A percentile compares a stretch with the other conserved stretches of the same genome.
These are phyloP conservation scores for Otus sunia DNA, from an alignment of 2,113 vertebrate genomes.

Conservation along the genomic window DNA sequence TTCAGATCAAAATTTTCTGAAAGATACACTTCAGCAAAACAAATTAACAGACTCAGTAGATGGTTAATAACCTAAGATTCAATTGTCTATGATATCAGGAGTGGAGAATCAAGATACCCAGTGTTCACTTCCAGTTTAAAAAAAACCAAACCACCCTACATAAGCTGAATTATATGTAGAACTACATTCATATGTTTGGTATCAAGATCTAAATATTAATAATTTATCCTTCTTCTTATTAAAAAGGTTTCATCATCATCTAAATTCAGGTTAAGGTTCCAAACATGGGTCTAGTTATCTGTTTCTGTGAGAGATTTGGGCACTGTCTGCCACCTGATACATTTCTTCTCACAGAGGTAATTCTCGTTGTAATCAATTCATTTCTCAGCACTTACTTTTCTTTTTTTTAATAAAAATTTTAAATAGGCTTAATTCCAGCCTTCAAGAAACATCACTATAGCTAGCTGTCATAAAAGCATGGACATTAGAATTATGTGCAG, in stretches of 20 bases:
- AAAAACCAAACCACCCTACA: too few species aligned
- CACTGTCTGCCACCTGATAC: background rate
- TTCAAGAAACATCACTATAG: background rate
- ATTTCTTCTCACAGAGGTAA: background rate
- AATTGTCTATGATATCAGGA: background rate
- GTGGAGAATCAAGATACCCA: background rate
- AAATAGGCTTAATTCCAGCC: background rate
- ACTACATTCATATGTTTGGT: background rate
- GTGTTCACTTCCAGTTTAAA: background rate
- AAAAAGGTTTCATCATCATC: background rate
- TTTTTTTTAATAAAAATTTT: background rate
- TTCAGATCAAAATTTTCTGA: background rate
- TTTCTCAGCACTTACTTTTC: background rate
- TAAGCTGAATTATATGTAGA: background rate
- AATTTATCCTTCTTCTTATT: background rate
- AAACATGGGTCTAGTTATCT: background rate
- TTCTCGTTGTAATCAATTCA: background rate
- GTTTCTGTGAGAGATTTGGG: background rate
- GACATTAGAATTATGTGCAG: background rate
- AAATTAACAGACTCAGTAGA: background rate
- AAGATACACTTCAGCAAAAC: background rate
- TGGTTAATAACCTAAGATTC: background rate
- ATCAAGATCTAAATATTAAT: background rate
- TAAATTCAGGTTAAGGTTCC: background rate
- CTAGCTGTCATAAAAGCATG: background rate